These are phyloP conservation scores for Caprella mutica DNA, from an alignment of 2,888 invertebrate species.

Conservation along the genomic window DNA sequence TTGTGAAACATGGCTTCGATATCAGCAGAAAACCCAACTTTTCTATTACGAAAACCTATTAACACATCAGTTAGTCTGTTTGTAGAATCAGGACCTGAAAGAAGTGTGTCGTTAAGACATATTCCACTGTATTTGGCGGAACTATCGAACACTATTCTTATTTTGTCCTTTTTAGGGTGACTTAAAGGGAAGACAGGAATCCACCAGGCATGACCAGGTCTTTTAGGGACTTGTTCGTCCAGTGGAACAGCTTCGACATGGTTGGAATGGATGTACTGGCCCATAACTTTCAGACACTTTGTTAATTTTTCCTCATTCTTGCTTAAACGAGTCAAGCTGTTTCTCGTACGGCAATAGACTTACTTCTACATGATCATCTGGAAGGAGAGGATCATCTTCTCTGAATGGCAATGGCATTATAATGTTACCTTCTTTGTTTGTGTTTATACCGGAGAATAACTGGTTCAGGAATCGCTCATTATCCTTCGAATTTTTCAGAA, in stretches of 20 bases:
- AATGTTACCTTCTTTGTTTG: not conserved
- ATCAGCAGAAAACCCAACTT: not conserved
- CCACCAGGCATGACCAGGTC: too few species aligned
- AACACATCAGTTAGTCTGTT: not conserved
- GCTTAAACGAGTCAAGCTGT: not conserved
- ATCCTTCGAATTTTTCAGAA: not conserved
- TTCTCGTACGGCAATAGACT: not conserved
- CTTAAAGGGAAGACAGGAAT: not conserved
- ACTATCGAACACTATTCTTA: not conserved
- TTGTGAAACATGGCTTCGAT: not conserved
- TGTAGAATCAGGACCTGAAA: not conserved
- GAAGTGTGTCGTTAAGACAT: not conserved
- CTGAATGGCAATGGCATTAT: not conserved
- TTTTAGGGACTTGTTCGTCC: not conserved
- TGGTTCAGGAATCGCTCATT: not conserved
- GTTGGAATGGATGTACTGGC: not conserved
- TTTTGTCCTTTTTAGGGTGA: slow-evolving; percentile 1
- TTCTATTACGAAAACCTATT: not conserved
- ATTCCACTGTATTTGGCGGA: not conserved
- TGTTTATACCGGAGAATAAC: not conserved
- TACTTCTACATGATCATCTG: not conserved
- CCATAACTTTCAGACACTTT: not conserved
- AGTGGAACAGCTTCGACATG: not conserved
- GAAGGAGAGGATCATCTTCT: not conserved
- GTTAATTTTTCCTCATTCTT: not conserved